Evolutionary conservation across 2,888 invertebrate species (phyloP), one percentile per base, ranked within the genome.

Genomic region (Caenorhabditis imperialis): DNA sequence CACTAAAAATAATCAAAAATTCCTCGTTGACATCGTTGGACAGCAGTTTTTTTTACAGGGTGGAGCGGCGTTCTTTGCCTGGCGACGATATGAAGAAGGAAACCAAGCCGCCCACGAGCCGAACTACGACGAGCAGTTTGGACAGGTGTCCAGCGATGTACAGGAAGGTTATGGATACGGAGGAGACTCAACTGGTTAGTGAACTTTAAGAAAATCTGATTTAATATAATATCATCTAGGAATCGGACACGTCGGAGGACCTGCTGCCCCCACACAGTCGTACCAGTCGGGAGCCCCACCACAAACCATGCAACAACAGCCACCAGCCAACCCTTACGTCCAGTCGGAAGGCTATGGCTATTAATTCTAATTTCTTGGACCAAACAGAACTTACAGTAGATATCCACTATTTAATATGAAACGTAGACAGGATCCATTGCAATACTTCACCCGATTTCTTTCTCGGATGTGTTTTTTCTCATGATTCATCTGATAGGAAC

Each of bases 61-160:
- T 23, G 80, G 80, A 14, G 80, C 81, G 7, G 94, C 95, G 55
- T 95, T 94, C 91, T 93, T 97, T 89, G 96, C 97, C 63, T 95
- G 94, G 90, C 93, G 94, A 89, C 93, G 96, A 88, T 97, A 94
- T 91, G 92, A 94, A 72, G 92, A 94, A 90, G 97, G 97, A 20
- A 75, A 76, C 23, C 75, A 75, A 48, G 75, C 76, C 5, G 60
- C 58, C 16, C 63, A 72, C 30, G 62, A 63, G 16, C 67, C 75
- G 1, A 73, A 77, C 51, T 78, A 77, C 38, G 80, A 77, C 33
- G 70, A 78, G 12, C 72, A 76, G 4, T 78, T 76, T 35, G 73
- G 67, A 53, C 60, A 63, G n/a, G 77, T 82, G 3, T 57, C 81
- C 0, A 67, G 70, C 18, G 79, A 81, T n/a, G 81, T 74, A 16